Percentiles rank a stretch among this genome's conserved stretches.
Conservation (phyloP, 2,113 vertebrate species). For the Mustelus asterias region DNA sequence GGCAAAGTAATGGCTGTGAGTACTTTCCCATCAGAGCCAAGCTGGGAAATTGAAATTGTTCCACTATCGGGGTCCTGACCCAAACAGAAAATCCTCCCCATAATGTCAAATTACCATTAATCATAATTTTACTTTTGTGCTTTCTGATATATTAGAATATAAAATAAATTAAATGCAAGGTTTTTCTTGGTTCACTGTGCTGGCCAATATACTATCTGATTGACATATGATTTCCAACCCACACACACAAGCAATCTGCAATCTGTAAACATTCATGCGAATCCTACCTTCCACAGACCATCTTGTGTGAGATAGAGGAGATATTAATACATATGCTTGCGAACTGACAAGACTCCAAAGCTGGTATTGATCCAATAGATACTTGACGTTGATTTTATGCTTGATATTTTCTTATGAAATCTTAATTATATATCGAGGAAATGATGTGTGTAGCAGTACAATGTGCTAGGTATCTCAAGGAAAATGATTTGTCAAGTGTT, state of each 20-base stretch:
- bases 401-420: conserved; percentile 22
- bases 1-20: no score
- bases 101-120: background rate
- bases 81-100: no score
- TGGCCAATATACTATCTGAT: background rate
- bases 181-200: background rate
- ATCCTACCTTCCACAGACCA: background rate
- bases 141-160: no score
- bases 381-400: background rate
- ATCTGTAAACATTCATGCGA: conserved; percentile 23
- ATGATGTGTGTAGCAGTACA: background rate
- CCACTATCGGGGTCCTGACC: no score
- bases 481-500: background rate
- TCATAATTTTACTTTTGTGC: background rate
- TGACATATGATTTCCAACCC: conserved; percentile 31
- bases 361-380: conserved; percentile 18
- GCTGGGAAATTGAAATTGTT: no score
- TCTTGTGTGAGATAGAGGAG: conserved; percentile 29
- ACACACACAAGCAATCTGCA: conserved; percentile 33
- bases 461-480: background rate
- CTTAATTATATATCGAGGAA: background rate
- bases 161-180: background rate
- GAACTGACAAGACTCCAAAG: conserved; percentile 22
- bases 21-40: no score
- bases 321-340: conserved; percentile 37